phyloP scores from a whole-genome alignment of 2,797 vertebrate species.

The Podarcis siculus region DNA sequence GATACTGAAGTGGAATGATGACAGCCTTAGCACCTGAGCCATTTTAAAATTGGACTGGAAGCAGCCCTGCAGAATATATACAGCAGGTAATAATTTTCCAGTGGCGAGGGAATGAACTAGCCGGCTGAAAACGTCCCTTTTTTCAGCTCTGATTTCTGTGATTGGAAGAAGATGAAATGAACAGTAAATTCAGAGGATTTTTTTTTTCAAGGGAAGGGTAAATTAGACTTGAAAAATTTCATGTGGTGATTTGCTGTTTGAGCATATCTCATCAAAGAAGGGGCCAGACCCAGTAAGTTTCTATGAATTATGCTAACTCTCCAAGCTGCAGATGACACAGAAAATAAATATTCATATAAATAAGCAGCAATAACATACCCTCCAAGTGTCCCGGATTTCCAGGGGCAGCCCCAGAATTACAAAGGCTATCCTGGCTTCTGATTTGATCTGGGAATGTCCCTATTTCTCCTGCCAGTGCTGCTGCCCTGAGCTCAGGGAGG shows the following conservation, averaged over 20 bases:
- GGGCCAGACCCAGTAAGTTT: constrained; percentile 3
- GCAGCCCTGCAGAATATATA: not conserved
- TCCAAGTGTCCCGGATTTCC: no score
- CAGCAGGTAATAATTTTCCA: constrained; percentile 6
- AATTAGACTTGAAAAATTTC: not conserved
- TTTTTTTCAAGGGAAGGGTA: constrained; percentile 19
- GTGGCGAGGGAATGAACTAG: constrained; percentile 4
- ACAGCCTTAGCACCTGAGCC: constrained; percentile 7
- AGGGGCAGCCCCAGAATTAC: no score
- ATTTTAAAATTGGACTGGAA: constrained; percentile 32
- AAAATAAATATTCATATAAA: constrained; percentile 42
- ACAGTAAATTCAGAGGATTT: constrained; percentile 1
- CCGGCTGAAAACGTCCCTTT: constrained; percentile 29
- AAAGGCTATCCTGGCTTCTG: no score
- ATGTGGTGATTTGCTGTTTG: constrained; percentile 19
- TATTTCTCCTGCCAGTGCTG: no score
- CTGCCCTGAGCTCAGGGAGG: no score
- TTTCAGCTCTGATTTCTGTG: not conserved
- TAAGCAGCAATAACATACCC: constrained; percentile 29
- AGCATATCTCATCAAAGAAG: constrained; percentile 31
- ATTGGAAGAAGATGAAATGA: constrained; percentile 1
- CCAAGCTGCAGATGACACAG: constrained; percentile 21
- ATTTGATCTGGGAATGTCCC: no score
- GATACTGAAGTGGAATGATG: constrained; percentile 8
- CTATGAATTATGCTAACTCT: constrained; percentile 31